Evolutionary conservation across 2,888 invertebrate species (phyloP), one percentile per base, ranked within the genome.

Genomic region (Subacronicta megacephala): DNA sequence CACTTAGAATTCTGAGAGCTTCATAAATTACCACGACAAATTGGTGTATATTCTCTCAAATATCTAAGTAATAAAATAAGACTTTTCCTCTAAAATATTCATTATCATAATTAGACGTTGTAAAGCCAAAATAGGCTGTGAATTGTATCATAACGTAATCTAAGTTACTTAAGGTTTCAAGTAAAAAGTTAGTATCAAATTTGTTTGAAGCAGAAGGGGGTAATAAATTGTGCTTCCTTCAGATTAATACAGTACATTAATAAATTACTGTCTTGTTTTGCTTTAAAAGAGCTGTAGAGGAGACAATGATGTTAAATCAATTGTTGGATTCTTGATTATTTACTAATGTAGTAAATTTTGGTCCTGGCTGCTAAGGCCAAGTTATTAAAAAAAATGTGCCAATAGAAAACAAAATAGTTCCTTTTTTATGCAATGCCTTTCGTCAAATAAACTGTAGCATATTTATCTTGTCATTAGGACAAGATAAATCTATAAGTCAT

Each of bases 81-180:
- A 63, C 35, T 56, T 70, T 59, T 56, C 35, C 23, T 53, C 61
- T 54, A 41, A 72, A 54, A 49, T 53, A 52, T 74, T 62, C 42
- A 63, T 66, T 63, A 62, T 62, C 57, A 43, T 68, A 64, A 68
- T 67, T 71, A 64, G 59, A 62, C 67, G 47, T 76, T 51, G 54
- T 67, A 42, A 78, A 86, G 87, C 86, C 87, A 86, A 87, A 79
- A 75, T 75, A 67, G 83, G 85, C 87, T 88, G 88, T 88, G 88
- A 87, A 66, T 77, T 81, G 66, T 71, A 77, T 64, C 41, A 53
- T 78, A 62, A 59, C n/a, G 49, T 63, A 64, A 61, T 49, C n/a
- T 66, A 77, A 77, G 59, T 75, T 50, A 59, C 16, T 62, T 71
- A 64, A 60, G 75, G 58, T 66, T 70, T 59, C 53, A 58, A 72